phyloP scores from a whole-genome alignment of 2,113 vertebrate species.

The Pimephales promelas region DNA sequence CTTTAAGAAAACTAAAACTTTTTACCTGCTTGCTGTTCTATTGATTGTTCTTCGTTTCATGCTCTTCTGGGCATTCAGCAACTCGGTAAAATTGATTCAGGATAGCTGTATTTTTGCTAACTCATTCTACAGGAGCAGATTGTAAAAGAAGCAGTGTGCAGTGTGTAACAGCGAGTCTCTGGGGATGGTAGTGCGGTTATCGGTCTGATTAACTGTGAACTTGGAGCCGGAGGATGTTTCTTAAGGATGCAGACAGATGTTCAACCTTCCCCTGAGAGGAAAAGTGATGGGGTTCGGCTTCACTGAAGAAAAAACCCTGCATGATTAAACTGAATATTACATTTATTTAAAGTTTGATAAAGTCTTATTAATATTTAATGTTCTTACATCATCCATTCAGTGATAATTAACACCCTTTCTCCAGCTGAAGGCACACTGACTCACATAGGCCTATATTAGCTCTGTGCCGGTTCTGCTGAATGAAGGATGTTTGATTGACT shows the following conservation, averaged over 20 bases:
- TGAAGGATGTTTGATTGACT: conserved; percentile 19
- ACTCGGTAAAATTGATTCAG: conserved; percentile 26
- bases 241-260: conserved; percentile 44
- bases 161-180: not conserved
- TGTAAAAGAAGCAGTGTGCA: conserved; percentile 3
- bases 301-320: not conserved
- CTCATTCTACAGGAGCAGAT: conserved; percentile 2
- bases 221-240: conserved; percentile 29
- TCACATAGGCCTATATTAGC: not conserved
- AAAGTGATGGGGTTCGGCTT: not conserved
- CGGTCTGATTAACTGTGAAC: conserved; percentile 25
- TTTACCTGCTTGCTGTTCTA: not conserved
- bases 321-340: conserved; percentile 38
- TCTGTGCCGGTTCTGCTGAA: conserved; percentile 2
- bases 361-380: conserved; percentile 27
- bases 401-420: conserved; percentile 3
- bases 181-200: not conserved
- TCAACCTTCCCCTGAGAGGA: conserved; percentile 24
- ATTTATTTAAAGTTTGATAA: conserved; percentile 31
- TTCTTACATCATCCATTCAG: not conserved
- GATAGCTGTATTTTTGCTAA: conserved; percentile 13
- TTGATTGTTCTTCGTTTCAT: conserved; percentile 39
- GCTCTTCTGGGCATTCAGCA: conserved; percentile 8
- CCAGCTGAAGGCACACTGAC: not conserved
- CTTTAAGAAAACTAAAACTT: not conserved